These are phyloP conservation scores for Luperina nickerlii DNA, from an alignment of 2,888 invertebrate species.

Conservation along the genomic window DNA sequence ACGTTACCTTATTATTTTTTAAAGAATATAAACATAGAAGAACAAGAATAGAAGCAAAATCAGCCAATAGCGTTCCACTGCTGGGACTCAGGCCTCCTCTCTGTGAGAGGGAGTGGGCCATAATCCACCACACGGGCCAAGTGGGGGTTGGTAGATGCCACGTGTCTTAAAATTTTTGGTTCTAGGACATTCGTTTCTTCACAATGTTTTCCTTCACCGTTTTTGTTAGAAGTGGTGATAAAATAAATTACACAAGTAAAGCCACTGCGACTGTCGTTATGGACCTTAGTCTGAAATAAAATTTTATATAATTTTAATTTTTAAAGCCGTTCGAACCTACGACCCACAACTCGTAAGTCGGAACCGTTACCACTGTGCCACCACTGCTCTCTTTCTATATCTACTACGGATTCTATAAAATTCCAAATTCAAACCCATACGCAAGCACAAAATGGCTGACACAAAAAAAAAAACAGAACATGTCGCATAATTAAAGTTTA, in stretches of 20 bases:
- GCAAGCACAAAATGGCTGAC: constrained; percentile 25
- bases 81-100: background rate
- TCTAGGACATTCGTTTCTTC: background rate
- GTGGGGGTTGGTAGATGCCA: background rate
- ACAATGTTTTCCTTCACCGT: background rate
- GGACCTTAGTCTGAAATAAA: too few species aligned
- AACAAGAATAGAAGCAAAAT: background rate
- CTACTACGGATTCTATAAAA: constrained; percentile 19
- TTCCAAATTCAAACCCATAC: constrained; percentile 38
- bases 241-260: too few species aligned
- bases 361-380: background rate
- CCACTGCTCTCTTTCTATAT: background rate
- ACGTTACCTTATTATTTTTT: background rate
- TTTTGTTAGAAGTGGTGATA: too few species aligned
- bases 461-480: constrained; percentile 39
- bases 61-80: background rate
- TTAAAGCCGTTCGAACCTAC: too few species aligned
- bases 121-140: background rate
- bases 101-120: background rate
- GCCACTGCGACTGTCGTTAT: too few species aligned
- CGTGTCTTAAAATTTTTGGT: background rate
- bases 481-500: constrained; percentile 58
- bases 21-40: too few species aligned
- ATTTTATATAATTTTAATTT: too few species aligned
- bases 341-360: too few species aligned